Evolutionary conservation across 2,888 invertebrate species (phyloP), one percentile per base, ranked within the genome.

Genomic region (Autographa pulchrina): DNA sequence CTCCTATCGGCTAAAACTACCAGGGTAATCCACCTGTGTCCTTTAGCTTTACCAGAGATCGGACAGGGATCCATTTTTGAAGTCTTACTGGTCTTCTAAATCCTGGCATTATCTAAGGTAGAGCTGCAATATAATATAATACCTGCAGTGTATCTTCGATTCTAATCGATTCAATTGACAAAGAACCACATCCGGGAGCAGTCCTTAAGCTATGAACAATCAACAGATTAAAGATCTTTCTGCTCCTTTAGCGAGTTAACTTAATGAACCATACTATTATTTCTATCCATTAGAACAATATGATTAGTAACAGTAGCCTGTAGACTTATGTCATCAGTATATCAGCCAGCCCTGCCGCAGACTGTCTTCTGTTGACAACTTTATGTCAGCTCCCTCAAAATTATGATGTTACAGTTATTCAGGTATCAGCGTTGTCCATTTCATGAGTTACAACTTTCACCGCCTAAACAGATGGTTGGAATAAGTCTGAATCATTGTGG

Each of bases 401-500:
- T 72, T 65, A 78, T 66, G 59, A 66, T 69, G 65, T 69, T 68
- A 41, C 25, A 18, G 59, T 59, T 52, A 20, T 72, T 72, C 25
- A 61, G n/a, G 58, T 78, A 72, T 74, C 70, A 64, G 72, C 74
- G 74, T 74, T 68, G 56, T 72, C 65, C 62, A 62, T 68, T 75
- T 72, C 66, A 80, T 56, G 72, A 75, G 63, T 62, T 66, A 35
- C 31, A 58, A 79, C 80, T 82, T 83, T 82, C 83, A 65, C 81
- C 73, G 35, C 41, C 71, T 54, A 69, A 74, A 74, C 62, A 65
- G 63, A 70, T 72, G 62, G 74, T 18, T 77, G 74, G 70, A 70
- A 71, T 63, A 60, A 64, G 61, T 69, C 68, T 83, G 80, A 81
- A 73, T 80, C 80, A 80, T 70, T 79, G 65, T 65, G 67, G 59